phyloP scores from a whole-genome alignment of 2,113 vertebrate species.

The Myodes glareolus region DNA sequence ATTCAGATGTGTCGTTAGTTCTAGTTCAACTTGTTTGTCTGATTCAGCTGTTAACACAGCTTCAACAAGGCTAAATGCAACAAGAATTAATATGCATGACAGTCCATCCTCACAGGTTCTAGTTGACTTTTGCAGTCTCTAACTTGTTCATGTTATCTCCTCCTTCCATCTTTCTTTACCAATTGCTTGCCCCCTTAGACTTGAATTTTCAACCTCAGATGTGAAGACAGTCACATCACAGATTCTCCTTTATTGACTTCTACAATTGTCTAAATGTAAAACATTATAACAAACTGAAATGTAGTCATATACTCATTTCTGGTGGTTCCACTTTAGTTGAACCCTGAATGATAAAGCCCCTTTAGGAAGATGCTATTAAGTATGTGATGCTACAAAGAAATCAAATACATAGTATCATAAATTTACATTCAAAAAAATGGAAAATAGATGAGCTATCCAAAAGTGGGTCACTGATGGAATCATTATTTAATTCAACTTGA shows the following conservation, averaged over 20 bases:
- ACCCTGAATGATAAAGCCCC: background rate
- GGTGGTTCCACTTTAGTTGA: constrained; percentile 24
- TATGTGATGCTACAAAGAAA: background rate
- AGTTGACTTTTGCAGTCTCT: background rate
- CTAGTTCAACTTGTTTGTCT: background rate
- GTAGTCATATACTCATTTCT: background rate
- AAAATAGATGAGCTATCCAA: constrained; percentile 36
- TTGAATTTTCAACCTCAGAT: constrained; percentile 17
- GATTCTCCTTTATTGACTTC: background rate
- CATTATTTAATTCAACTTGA: constrained; percentile 44
- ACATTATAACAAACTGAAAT: background rate
- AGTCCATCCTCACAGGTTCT: background rate
- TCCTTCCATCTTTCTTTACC: background rate
- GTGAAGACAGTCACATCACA: background rate
- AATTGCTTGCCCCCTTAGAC: background rate
- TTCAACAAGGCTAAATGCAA: background rate
- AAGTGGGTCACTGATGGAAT: constrained; percentile 14
- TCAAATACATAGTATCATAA: background rate
- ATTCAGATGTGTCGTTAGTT: background rate
- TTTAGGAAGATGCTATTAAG: background rate
- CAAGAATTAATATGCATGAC: background rate
- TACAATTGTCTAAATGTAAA: background rate
- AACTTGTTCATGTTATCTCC: background rate
- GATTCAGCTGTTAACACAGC: background rate
- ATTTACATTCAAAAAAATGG: constrained; percentile 15